Percentiles rank a stretch among this genome's conserved stretches.
These are phyloP conservation scores for Equus przewalskii DNA, from an alignment of 2,113 vertebrate species.

Conservation along the genomic window DNA sequence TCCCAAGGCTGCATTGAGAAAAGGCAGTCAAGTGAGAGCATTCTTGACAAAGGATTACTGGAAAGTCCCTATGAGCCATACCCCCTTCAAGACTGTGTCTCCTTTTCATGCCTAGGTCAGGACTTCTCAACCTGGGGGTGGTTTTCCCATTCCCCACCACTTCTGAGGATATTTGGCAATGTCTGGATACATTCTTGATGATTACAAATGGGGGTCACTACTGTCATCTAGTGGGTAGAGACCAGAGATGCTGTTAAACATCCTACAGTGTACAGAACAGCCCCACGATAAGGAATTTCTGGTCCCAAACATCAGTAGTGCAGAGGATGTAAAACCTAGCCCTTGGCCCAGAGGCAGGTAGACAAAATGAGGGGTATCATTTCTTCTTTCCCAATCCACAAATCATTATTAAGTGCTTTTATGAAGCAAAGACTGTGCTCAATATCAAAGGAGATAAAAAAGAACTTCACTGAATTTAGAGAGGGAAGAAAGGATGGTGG, in stretches of 20 bases:
- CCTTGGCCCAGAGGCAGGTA: not conserved
- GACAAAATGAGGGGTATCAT: not conserved
- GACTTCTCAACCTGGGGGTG: not conserved
- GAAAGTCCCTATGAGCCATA: not conserved
- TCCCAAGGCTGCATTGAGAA: not conserved
- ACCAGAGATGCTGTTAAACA: not conserved
- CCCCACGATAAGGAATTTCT: not conserved
- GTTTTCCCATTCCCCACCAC: not conserved
- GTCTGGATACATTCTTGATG: not conserved
- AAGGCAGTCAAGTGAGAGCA: not conserved
- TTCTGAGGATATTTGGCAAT: not conserved
- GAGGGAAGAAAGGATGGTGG: not conserved
- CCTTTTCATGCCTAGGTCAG: not conserved
- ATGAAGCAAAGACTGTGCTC: not conserved
- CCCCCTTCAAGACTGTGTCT: not conserved
- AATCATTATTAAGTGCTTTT: not conserved
- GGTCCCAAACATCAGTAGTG: too few relatives aligned
- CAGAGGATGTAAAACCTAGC: not conserved
- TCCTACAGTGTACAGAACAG: not conserved
- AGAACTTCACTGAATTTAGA: not conserved
- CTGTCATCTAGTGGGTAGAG: not conserved
- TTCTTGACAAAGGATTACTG: not conserved
- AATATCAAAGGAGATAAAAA: not conserved
- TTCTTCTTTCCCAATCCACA: not conserved
- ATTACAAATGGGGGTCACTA: not conserved